Evolutionary conservation across 2,113 vertebrate genomes (phyloP), one percentile per base, ranked within the genome.

Genomic region (Pongo abelii): DNA sequence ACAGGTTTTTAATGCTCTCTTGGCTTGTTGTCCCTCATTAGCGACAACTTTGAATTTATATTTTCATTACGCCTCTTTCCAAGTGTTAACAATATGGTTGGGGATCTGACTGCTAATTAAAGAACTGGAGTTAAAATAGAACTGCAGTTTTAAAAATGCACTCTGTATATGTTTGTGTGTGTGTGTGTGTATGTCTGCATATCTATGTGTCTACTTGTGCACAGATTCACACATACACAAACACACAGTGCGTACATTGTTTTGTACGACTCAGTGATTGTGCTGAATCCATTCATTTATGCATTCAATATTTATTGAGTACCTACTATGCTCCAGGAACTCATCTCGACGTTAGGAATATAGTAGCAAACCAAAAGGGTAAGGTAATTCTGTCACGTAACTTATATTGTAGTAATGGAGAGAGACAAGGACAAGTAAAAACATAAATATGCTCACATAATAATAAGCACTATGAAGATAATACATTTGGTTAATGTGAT

Each of bases 81-180:
- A 95, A 96, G 25, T 93, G 25, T 59, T 96, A 32, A 59, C 67
- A 75, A n/a, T 90, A 48, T 38, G 46, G 25, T 72, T 75, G 43
- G 48, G 94, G 77, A 84, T 74, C 55, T 84, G 55, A 84, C 57
- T 75, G 27, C 23, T 89, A 89, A 93, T 77, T 80, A 93, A 91
- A 85, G 22, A 57, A 80, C 6, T 75, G 4, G 32, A 79, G 35
- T 93, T 79, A 90, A 90, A 69, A 95, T 35, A 38, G 8, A 95
- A n/a, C 17, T 52, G 4, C 8, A 55, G 14, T 55, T 83, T 85
- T 64, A 4, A 92, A 93, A 87, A 55, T 4, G 0, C 8, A 46
- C 1, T 74, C 50, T 55, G 38, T 81, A 1, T 91, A 13, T 50
- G 9, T 38, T 8, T 80, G 5, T n/a, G 61, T 64, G 61, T 30